phyloP scores from a whole-genome alignment of 2,888 invertebrate genomes.

The Cerastis leucographa region DNA sequence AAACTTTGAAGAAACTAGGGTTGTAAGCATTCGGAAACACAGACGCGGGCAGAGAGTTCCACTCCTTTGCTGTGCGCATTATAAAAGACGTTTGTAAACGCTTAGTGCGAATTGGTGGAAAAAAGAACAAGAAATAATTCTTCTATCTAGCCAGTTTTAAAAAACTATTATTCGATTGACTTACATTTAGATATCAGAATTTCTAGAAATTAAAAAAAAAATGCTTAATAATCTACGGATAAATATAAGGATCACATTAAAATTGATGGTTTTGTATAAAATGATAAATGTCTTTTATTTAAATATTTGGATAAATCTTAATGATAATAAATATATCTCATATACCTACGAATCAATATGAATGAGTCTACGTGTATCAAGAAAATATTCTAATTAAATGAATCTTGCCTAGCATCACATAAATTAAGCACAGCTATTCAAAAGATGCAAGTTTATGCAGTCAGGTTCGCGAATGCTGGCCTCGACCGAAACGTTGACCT shows the following conservation, averaged over 20 bases:
- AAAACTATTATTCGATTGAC: background rate
- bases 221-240: background rate
- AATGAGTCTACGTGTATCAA: background rate
- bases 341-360: background rate
- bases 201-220: background rate
- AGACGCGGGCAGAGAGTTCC: too few species aligned
- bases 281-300: background rate
- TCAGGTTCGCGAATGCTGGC: background rate
- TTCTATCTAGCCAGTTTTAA: background rate
- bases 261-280: background rate
- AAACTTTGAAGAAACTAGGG: too few species aligned
- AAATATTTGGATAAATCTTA: background rate
- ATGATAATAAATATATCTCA: too few species aligned
- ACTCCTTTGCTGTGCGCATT: too few species aligned
- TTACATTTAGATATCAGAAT: background rate
- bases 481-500: slow-evolving; percentile 20
- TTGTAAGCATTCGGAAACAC: too few species aligned
- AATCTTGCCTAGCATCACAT: background rate
- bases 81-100: too few species aligned
- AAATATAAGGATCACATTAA: background rate
- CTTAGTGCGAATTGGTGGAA: too few species aligned
- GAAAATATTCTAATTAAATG: background rate
- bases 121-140: background rate
- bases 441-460: background rate
- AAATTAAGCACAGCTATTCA: background rate